Evolutionary conservation across 2,797 vertebrate genomes (phyloP), one percentile per base, ranked within the genome.

Genomic region (Cyprinella venusta): DNA sequence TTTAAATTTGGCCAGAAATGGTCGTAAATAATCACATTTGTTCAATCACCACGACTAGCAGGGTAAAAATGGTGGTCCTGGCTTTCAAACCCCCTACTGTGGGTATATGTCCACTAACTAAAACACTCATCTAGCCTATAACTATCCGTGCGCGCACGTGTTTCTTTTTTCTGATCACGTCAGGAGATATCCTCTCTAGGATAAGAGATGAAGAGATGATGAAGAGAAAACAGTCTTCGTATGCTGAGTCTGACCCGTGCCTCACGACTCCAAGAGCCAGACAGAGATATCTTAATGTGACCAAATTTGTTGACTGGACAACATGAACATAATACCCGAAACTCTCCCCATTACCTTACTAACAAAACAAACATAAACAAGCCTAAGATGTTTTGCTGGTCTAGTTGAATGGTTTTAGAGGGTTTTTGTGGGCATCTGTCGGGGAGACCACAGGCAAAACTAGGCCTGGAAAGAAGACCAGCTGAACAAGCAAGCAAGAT

Each of bases 181-280:
- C 70, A 13, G 2, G 54, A 75, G 64, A 86, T 84, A 72, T 86
- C 45, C 80, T 76, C 56, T 38, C 48, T 38, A 74, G 56, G 83
- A 79, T 82, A 79, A 64, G 74, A 61, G 24, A 71, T 52, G 54
- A 42, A 36, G 48, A 26, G 6, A 76, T 52, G 12, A 76, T 52
- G 64, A 52, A n/a, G 70, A 30, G 33, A 76, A 59, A 40, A 81
- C 30, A 78, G 61, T 21, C 65, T 83, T 48, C 12, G 5, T 42
- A 38, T n/a, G 36, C 42, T 10, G 42, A 45, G 42, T 45, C 45
- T 65, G 45, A 79, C 63, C 30, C 18, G 21, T 68, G 63, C 48
- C 30, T 67, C 48, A 36, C 12, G 42, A 67, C 42, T 52, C 45
- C 16, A 67, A 42, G 79, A 71, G 79, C 42, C 4, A 52, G 70